These are phyloP conservation scores for Calliphora vicina DNA, from an alignment of 1,140 invertebrate genomes.

Conservation along the genomic window DNA sequence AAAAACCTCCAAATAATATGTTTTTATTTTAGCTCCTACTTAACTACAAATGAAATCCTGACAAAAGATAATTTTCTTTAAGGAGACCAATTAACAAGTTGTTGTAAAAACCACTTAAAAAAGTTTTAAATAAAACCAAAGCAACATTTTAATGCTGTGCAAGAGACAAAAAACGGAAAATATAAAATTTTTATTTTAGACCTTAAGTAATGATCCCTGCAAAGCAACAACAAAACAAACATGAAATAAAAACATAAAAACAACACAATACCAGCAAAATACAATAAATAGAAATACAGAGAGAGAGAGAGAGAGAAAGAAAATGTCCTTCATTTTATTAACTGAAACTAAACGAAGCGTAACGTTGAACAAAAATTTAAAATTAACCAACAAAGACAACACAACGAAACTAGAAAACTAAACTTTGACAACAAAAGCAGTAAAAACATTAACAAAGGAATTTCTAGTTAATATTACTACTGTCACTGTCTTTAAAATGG, in stretches of 20 bases:
- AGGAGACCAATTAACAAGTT: background rate
- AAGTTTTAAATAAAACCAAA: background rate
- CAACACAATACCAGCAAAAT: background rate
- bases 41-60: background rate
- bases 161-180: background rate
- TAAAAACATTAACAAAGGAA: background rate
- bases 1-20: no score
- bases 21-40: no score
- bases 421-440: background rate
- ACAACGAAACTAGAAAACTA: background rate
- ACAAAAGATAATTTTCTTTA: background rate
- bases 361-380: slow-evolving; percentile 20
- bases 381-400: slow-evolving; percentile 8
- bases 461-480: background rate
- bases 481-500: background rate
- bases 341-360: slow-evolving; percentile 22
- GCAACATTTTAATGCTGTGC: background rate
- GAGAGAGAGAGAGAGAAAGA: background rate
- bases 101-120: background rate
- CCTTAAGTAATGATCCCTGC: background rate
- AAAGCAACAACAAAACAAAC: background rate
- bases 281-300: no score
- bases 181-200: background rate
- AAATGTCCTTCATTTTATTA: slow-evolving; percentile 24
- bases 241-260: background rate